Base-by-base conservation (phyloP, 1,140 invertebrate species). In the Cyclargus thomasi region DNA sequence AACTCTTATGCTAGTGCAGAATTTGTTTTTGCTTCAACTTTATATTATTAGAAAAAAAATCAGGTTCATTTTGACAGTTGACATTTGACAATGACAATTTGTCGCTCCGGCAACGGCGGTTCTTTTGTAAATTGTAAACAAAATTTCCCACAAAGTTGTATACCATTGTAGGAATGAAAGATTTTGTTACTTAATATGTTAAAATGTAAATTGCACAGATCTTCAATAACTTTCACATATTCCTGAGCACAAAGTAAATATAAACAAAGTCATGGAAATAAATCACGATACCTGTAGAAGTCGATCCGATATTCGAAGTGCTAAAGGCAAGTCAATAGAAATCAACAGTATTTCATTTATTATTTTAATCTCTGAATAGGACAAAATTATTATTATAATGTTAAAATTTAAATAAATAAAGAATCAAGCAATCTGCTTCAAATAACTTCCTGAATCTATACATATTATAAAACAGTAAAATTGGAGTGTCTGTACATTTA, bases 61-160 rank as follows among this genome's bases (percentile, higher is more conserved):
- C 10, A 47, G 3, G 11, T 47, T 16, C 11, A 39, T 39, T 39
- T 39, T 55, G 53, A 55, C 53, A 55, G 53, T n/a, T 55, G 55
- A 20, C 55, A 59, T 1, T 59, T 59, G 18, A 20, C 18, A 59
- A 11, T 59, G 5, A 14, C 39, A 47, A 39, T 59, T 20, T n/a
- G 55, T 21, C 20, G 55, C 55, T 11, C n/a, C 21, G 55, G 55
- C 10, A 59, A 21, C 20, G 55, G 55, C 53, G 53, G 53, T 21
- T 21, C 20, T 20, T 59, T 59, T 10, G 18, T 59, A 59, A 21
- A 59, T 59, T 11, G 55, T 59, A 59, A 59, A 59, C 55, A 59
- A 59, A 55, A n/a, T 8, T 47, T 14, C 8, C 39, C 8, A 8
- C 11, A 39, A 3, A 39, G 36, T 39, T 39, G 4, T 39, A 3